phyloP scores from a whole-genome alignment of 2,113 vertebrate species.

The Phylloscopus trochiloides region DNA sequence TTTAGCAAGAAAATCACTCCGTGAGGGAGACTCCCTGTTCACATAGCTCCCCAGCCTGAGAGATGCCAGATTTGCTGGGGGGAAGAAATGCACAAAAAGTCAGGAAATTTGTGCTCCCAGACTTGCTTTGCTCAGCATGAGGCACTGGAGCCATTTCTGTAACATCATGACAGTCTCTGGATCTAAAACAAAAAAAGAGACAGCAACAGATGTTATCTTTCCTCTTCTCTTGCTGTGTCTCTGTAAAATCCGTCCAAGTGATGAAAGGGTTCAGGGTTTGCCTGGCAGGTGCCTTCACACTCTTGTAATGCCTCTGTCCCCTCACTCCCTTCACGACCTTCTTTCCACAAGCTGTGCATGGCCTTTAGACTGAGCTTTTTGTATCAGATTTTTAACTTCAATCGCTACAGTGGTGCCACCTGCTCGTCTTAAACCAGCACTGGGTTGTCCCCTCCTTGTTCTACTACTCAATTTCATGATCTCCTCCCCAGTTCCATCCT shows the following conservation, averaged over 20 bases:
- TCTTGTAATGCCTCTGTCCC: accelerated
- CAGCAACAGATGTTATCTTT: not conserved
- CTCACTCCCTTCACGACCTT: not conserved
- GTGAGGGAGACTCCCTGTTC: not conserved
- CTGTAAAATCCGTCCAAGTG: not conserved
- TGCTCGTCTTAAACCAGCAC: not conserved
- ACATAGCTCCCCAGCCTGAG: not conserved
- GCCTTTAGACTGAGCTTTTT: not conserved
- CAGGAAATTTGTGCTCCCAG: not conserved
- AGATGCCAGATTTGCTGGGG: accelerated
- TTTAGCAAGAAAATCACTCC: not conserved
- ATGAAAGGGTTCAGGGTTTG: not conserved
- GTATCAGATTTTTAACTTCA: not conserved
- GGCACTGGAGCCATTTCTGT: not conserved
- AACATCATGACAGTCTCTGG: not conserved
- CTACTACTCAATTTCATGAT: not conserved
- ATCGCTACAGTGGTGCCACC: not conserved
- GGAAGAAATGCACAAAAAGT: not conserved
- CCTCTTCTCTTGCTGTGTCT: not conserved
- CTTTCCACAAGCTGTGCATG: not conserved
- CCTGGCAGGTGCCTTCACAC: not conserved
- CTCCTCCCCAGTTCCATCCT: not conserved
- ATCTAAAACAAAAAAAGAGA: not conserved
- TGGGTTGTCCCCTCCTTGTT: not conserved
- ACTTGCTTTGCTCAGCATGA: not conserved